phyloP scores from a whole-genome alignment of 2,113 vertebrate genomes.

The Ptilonorhynchus violaceus region DNA sequence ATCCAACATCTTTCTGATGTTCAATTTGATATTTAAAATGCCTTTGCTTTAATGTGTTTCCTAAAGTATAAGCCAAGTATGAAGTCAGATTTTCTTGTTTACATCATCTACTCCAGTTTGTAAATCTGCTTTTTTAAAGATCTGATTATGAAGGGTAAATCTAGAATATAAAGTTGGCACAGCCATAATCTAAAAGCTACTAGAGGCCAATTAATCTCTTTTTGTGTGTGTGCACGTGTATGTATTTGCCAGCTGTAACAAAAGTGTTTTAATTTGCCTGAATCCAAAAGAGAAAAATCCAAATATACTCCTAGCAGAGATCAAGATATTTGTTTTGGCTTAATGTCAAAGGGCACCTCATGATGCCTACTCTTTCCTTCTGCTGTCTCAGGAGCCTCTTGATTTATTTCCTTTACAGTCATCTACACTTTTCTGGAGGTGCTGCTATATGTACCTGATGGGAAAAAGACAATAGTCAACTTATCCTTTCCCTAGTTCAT shows the following conservation, averaged over 20 bases:
- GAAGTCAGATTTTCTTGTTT: neutral
- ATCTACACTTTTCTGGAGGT: neutral
- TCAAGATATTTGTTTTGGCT: neutral
- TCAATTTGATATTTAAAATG: neutral
- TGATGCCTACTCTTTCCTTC: neutral
- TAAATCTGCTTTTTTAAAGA: neutral
- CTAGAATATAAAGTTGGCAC: neutral
- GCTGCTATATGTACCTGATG: neutral
- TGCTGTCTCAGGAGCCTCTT: neutral
- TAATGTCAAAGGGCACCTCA: neutral
- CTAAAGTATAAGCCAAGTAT: neutral
- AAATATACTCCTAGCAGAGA: neutral
- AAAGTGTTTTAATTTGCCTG: neutral
- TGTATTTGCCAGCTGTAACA: neutral
- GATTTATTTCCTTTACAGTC: neutral
- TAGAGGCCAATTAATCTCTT: neutral
- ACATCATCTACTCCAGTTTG: neutral
- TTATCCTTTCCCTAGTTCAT: neutral
- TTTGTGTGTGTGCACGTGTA: fast-evolving
- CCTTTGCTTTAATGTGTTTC: neutral
- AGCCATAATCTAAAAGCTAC: neutral
- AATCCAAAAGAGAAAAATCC: neutral
- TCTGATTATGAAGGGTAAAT: neutral
- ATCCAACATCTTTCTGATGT: neutral
- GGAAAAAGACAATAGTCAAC: neutral